Evolutionary conservation across 2,113 vertebrate genomes (phyloP).

Genomic region (Lamprotornis superbus): DNA sequence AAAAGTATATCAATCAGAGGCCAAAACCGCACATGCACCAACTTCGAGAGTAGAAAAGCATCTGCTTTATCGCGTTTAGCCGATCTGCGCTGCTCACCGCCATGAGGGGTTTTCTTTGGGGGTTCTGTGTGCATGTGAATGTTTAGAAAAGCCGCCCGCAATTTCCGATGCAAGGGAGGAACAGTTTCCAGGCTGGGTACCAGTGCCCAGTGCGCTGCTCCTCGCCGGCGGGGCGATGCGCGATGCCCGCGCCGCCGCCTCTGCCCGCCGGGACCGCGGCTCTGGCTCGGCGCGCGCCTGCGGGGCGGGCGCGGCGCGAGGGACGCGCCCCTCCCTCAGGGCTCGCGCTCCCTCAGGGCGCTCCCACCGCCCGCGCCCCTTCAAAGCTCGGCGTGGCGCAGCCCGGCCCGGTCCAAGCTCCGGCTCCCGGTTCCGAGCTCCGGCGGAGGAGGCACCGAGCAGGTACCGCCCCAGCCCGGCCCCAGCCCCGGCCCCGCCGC

Average conservation of each 20-base stretch:
- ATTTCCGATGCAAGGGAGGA: conserved; percentile 17
- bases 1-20: not conserved
- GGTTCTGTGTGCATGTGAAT: not conserved
- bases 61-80: not conserved
- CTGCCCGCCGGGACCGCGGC: not conserved
- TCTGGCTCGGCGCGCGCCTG: not conserved
- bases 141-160: not conserved
- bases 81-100: not conserved
- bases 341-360: not conserved
- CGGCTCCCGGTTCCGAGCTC: not conserved
- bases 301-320: not conserved
- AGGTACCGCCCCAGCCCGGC: not conserved
- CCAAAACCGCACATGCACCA: not conserved
- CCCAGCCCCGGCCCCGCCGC: not conserved
- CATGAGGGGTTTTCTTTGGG: not conserved
- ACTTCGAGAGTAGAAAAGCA: not conserved
- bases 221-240: not conserved
- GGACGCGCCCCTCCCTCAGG: not conserved
- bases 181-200: not conserved
- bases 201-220: not conserved
- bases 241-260: not conserved
- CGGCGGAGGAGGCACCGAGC: not conserved
- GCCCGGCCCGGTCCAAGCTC: not conserved
- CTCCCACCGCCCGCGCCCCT: not conserved
- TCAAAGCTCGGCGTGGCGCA: not conserved